Percentiles rank a stretch among this genome's conserved stretches.
Conservation (phyloP, 2,888 invertebrate species). For the Glaucopsyche alexis region DNA sequence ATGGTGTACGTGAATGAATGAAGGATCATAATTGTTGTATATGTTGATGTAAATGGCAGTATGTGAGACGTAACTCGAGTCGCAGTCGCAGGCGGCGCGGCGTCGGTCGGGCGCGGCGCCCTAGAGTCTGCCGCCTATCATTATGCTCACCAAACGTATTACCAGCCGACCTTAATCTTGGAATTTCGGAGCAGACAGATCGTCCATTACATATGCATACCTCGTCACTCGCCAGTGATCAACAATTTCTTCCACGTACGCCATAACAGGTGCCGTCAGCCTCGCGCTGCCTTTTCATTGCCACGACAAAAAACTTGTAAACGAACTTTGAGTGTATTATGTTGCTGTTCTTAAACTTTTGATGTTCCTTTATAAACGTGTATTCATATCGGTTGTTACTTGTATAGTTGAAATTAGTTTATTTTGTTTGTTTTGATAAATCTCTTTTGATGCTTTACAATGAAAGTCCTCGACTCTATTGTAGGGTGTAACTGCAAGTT, state of each 20-base stretch:
- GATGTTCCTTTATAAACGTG: neutral
- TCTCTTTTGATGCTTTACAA: too few relatives aligned
- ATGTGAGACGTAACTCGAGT: slow-evolving; percentile 46
- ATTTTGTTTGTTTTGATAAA: too few relatives aligned
- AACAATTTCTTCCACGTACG: slow-evolving; percentile 15
- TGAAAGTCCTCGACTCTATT: too few relatives aligned
- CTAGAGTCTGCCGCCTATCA: slow-evolving; percentile 72
- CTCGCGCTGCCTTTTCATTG: slow-evolving; percentile 19
- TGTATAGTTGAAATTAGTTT: neutral
- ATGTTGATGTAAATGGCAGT: slow-evolving; percentile 41
- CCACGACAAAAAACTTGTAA: slow-evolving; percentile 21
- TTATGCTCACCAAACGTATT: slow-evolving; percentile 52
- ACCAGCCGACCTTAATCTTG: slow-evolving; percentile 44
- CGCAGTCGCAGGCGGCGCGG: slow-evolving; percentile 63
- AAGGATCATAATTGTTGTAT: neutral
- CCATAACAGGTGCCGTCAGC: slow-evolving; percentile 1
- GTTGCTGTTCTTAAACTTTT: neutral
- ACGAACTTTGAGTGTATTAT: neutral
- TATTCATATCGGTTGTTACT: neutral
- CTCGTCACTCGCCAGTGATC: slow-evolving; percentile 30
- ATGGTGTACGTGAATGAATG: neutral
- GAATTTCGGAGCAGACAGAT: slow-evolving; percentile 35
- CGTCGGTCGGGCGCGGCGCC: slow-evolving; percentile 65
- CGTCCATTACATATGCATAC: slow-evolving; percentile 30
- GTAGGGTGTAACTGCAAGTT: too few relatives aligned